Conservation (phyloP, 2,888 invertebrate species). For the Morpho deidamia region DNA sequence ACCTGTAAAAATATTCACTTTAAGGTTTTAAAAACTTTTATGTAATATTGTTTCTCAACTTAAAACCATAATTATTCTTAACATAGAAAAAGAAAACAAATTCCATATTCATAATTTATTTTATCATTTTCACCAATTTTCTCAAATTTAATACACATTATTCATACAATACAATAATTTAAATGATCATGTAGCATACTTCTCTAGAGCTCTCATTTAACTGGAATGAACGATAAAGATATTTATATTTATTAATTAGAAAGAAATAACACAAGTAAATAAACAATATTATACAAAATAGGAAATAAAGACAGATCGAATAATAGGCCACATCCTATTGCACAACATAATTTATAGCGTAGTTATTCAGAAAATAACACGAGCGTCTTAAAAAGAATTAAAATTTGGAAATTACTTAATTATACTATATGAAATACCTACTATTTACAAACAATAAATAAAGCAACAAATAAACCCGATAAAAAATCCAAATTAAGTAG, state of each 20-base stretch:
- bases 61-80: too few species aligned
- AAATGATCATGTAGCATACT: constrained; percentile 73
- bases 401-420: constrained; percentile 54
- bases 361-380: constrained; percentile 32
- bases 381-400: constrained; percentile 35
- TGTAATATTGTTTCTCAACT: too few species aligned
- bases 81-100: constrained; percentile 35
- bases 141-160: constrained; percentile 72
- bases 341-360: constrained; percentile 49
- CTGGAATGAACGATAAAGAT: constrained; percentile 77
- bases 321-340: constrained; percentile 68
- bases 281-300: constrained; percentile 59
- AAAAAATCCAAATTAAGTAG: constrained; percentile 33
- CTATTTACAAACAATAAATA: constrained; percentile 75
- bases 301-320: constrained; percentile 37
- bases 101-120: constrained; percentile 72
- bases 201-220: constrained; percentile 72
- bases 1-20: too few species aligned
- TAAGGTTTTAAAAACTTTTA: too few species aligned
- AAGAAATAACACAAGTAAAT: constrained; percentile 73
- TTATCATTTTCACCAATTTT: constrained; percentile 75
- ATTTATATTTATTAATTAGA: constrained; percentile 66
- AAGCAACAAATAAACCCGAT: constrained; percentile 63
- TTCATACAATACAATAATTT: constrained; percentile 77
- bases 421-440: constrained; percentile 45